A percentile compares a stretch with the other conserved stretches of the same genome.
Evolutionary conservation across 1,140 invertebrate genomes (phyloP).

Genomic region (Stegodyphus mimosarum): DNA sequence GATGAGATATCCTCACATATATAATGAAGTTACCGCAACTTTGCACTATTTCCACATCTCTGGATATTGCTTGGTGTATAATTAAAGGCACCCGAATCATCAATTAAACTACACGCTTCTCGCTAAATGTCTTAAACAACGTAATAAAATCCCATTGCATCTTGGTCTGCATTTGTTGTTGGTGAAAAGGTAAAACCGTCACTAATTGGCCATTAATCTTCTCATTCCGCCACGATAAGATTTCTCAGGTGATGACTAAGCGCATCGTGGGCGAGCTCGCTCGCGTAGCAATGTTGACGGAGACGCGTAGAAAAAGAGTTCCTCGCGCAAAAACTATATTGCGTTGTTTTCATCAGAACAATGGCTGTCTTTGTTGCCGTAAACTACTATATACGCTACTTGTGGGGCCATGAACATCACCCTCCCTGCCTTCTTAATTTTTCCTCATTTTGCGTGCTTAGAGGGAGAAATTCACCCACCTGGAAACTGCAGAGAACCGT

Average conservation of each 20-base stretch:
- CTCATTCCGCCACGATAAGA: conserved; percentile 27
- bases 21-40: too few species aligned
- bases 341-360: neutral
- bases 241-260: conserved; percentile 24
- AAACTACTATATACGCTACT: conserved; percentile 1
- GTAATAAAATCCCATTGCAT: too few species aligned
- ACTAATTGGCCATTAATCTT: conserved; percentile 47
- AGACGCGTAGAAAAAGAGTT: conserved; percentile 20
- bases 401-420: neutral
- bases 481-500: conserved; percentile 1
- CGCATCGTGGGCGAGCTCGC: conserved; percentile 33
- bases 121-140: too few species aligned
- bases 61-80: too few species aligned
- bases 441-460: too few species aligned
- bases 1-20: too few species aligned
- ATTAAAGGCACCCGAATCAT: too few species aligned
- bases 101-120: too few species aligned
- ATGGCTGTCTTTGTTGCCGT: neutral
- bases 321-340: neutral
- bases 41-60: too few species aligned
- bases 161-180: too few species aligned
- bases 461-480: conserved; percentile 21
- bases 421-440: too few species aligned
- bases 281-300: neutral
- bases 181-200: neutral